Conservation (phyloP, 2,797 vertebrate genomes). For the Tiaroga cobitis region DNA sequence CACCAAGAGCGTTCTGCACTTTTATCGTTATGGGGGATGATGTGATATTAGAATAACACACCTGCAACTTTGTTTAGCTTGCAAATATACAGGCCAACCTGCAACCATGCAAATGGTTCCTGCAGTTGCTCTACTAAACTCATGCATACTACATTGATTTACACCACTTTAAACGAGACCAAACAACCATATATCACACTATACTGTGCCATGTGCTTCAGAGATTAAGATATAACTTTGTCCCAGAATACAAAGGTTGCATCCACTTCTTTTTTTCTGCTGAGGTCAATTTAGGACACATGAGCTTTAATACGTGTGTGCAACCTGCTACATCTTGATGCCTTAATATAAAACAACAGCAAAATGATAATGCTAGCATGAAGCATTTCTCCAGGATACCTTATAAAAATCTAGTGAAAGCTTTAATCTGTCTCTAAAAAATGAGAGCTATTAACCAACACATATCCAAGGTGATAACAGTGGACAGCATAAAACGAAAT, state of each 20-base stretch:
- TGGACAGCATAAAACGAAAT: background rate
- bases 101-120: conserved; percentile 41
- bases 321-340: background rate
- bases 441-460: conserved; percentile 20
- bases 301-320: conserved; percentile 3
- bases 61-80: conserved; percentile 60
- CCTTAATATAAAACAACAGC: conserved; percentile 5
- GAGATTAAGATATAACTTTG: conserved; percentile 6
- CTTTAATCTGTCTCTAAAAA: background rate
- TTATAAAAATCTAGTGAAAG: background rate
- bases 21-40: conserved; percentile 39
- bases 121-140: conserved; percentile 34
- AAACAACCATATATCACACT: conserved; percentile 14
- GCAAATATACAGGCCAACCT: conserved; percentile 51
- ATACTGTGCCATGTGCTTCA: background rate
- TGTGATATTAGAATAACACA: conserved; percentile 41
- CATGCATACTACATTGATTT: conserved; percentile 18
- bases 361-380: background rate
- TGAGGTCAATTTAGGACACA: conserved; percentile 5
- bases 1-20: conserved; percentile 33
- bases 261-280: background rate
- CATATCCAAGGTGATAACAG: conserved; percentile 9
- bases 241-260: background rate
- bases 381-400: background rate
- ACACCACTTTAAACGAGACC: background rate